These are phyloP conservation scores for Zophobas morio DNA, from an alignment of 1,140 invertebrate genomes.

Conservation along the genomic window DNA sequence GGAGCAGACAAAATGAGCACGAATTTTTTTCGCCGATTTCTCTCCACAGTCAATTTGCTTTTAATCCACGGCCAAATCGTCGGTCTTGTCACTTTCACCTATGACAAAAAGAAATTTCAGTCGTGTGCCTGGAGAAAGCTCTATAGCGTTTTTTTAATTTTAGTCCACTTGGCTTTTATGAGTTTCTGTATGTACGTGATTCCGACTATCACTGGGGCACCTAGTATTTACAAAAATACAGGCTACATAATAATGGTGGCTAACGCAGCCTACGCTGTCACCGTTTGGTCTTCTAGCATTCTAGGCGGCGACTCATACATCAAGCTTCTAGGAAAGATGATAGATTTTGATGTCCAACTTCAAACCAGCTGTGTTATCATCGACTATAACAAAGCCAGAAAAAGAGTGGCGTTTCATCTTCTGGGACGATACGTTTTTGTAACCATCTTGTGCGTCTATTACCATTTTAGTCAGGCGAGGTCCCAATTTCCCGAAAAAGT, in stretches of 20 bases:
- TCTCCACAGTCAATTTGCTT: not conserved
- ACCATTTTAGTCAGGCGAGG: no score
- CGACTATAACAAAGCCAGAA: not conserved
- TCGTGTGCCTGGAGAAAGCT: not conserved
- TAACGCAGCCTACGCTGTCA: not conserved
- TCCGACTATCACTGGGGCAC: no score
- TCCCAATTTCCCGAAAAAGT: no score
- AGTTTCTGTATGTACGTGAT: not conserved
- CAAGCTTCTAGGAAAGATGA: not conserved
- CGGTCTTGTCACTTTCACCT: not conserved
- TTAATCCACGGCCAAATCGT: slow-evolving; percentile 9
- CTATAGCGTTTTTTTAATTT: not conserved
- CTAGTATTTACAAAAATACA: not conserved
- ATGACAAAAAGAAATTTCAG: not conserved
- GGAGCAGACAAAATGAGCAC: no score
- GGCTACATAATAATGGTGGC: not conserved
- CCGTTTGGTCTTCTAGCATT: not conserved
- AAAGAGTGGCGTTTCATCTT: not conserved
- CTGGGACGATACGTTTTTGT: not conserved
- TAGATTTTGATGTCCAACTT: not conserved
- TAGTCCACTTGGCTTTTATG: not conserved
- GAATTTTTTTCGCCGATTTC: not conserved
- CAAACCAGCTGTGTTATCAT: not conserved
- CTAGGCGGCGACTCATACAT: not conserved
- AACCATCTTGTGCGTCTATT: not conserved